A percentile compares a stretch with the other conserved stretches of the same genome.
Evolutionary conservation across 1,140 invertebrate genomes (phyloP).

Genomic region (Pachyrhynchus sulphureomaculatus): DNA sequence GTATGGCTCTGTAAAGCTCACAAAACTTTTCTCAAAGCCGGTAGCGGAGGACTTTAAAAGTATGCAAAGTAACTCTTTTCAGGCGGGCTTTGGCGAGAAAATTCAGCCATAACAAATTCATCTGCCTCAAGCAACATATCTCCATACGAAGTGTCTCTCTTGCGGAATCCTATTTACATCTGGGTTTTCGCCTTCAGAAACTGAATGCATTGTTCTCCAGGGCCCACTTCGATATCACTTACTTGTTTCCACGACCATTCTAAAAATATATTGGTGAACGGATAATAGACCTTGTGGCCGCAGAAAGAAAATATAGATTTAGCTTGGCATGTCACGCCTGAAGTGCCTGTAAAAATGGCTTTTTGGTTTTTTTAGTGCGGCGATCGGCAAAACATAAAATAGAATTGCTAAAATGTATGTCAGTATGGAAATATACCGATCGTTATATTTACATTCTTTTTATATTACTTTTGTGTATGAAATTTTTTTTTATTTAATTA

Average conservation of each 20-base stretch:
- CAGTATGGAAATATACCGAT: too few relatives aligned
- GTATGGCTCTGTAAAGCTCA: too few relatives aligned
- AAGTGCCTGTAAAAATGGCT: neutral
- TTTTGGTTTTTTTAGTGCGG: neutral
- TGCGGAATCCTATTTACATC: conserved; percentile 38
- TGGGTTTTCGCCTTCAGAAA: conserved; percentile 2
- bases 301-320: conserved; percentile 29
- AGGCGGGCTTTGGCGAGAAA: too few relatives aligned
- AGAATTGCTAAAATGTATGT: too few relatives aligned
- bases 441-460: too few relatives aligned
- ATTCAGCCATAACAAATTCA: too few relatives aligned
- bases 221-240: conserved; percentile 41
- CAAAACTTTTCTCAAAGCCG: too few relatives aligned
- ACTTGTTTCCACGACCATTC: conserved; percentile 42
- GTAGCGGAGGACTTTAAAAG: too few relatives aligned
- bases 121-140: neutral
- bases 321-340: neutral
- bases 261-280: conserved; percentile 35
- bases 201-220: conserved; percentile 35
- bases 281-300: conserved; percentile 33
- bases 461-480: too few relatives aligned
- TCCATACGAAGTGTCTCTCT: conserved; percentile 3
- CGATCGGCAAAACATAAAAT: neutral
- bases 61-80: too few relatives aligned
- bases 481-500: too few relatives aligned